Evolutionary conservation across 2,797 vertebrate genomes (phyloP), one percentile per base, ranked within the genome.

Genomic region (Furcifer pardalis): DNA sequence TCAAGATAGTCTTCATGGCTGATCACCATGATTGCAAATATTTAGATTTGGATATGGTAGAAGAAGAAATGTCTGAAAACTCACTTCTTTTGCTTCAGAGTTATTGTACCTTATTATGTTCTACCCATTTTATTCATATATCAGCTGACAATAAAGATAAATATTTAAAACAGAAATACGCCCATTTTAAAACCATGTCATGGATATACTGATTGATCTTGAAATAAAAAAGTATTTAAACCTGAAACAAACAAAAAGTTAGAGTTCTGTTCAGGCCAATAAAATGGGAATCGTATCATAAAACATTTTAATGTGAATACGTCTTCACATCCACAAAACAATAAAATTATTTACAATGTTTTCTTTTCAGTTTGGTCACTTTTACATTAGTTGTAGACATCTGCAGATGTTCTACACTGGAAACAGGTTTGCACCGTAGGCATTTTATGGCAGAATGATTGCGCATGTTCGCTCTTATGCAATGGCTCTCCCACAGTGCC

Each of bases 281-380:
- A 84, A 62, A 92, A 90, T 71, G 92, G 91, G 89, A 95, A 93
- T 92, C 90, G 90, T 94, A 93, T 94, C 95, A 95, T 95, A 96
- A 96, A 96, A 96, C 93, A 91, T 91, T 95, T 96, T 94, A 94
- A 93, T 93, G 93, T 95, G 94, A 94, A 93, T 95, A 95, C 92
- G 91, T 95, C 91, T 84, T 86, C 56, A 86, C 94, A 92, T 90
- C 94, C 94, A 95, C 94, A 95, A 94, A 96, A 94, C 95, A 94
- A 77, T 95, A 95, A 95, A 96, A 93, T 84, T 96, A 95, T 96
- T 93, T 95, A 95, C 95, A 96, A 88, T 86, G 78, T 88, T 92
- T 94, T 85, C 83, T 93, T 95, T 93, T 91, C 90, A 27, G 85
- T 92, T 92, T 87, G 93, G 95, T 90, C 93, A 94, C 91, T 89